Evolutionary conservation across 2,113 vertebrate species (phyloP), one percentile per base, ranked within the genome.

Genomic region (Neolamprologus variostigma): DNA sequence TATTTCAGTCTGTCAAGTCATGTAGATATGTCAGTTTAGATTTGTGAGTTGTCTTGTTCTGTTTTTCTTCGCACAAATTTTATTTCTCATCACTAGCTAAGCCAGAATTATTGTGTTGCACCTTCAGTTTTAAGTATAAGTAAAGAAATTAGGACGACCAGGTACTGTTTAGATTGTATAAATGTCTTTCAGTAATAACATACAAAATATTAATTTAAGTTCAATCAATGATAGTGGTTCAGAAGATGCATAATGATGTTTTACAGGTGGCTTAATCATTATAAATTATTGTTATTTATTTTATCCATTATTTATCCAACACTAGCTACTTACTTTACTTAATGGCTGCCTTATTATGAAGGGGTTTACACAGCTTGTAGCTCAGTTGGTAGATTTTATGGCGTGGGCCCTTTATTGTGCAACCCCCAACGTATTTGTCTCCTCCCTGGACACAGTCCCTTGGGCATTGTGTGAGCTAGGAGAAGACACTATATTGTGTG

Each of bases 211-310:
- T 66, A 37, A 37, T 73, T 26, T 26, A 26, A 2, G 21, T 26
- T 17, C 0, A 73, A 73, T 76, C 21, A 28, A 3, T 28, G 13
- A 17, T 17, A 26, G 0, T 28, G 40, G 68, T 76, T 28, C 14
- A 47, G 23, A 47, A 47, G 68, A 17, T 47, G 68, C 4, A 47
- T 47, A 45, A 76, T 76, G 23, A 47, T 76, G 40, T 26, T 76
- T 47, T 45, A 47, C 4, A 47, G 23, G 40, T 76, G 14, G 68
- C 2, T 76, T 76, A 3, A 76, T 47, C 23, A 76, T 7, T 47
- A 17, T 7, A 61, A 61, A 61, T 61, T 19, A 57, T 26, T 55
- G 6, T 54, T 55, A 61, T 61, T 61, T 61, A 33, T 31, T 17
- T 61, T 17, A 73, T 73, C 68, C 68, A 73, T 45, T 73, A 26